Percentiles rank a stretch among this genome's conserved stretches.
phyloP scores from a whole-genome alignment of 1,140 invertebrate species.

The Anastrepha obliqua region DNA sequence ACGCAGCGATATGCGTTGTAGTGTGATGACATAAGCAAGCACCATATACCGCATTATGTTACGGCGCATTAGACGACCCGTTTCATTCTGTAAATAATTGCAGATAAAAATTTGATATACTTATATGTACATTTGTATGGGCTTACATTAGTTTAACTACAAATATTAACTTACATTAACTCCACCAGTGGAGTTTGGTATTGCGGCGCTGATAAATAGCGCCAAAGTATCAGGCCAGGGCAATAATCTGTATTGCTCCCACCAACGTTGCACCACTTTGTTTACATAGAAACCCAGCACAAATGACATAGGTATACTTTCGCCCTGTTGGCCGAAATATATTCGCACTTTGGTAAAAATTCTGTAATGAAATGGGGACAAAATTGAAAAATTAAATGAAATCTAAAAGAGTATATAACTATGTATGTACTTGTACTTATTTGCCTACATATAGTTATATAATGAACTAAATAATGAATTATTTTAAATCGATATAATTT shows the following conservation, averaged over 20 bases:
- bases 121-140: background rate
- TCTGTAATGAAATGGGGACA: slow-evolving; percentile 74
- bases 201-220: slow-evolving; percentile 91
- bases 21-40: slow-evolving; percentile 89
- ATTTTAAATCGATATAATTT: too few relatives aligned
- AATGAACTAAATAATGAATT: too few relatives aligned
- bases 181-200: slow-evolving; percentile 79
- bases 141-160: too few relatives aligned
- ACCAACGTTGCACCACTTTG: slow-evolving; percentile 92
- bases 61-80: slow-evolving; percentile 88
- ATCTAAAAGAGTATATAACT: too few relatives aligned
- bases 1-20: slow-evolving; percentile 89
- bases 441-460: too few relatives aligned
- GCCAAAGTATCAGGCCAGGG: slow-evolving; percentile 94
- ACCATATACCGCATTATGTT: slow-evolving; percentile 94
- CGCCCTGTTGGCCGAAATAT: slow-evolving; percentile 87
- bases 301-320: slow-evolving; percentile 94
- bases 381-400: background rate
- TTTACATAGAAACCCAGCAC: slow-evolving; percentile 95
- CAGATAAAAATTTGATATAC: background rate
- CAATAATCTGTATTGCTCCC: slow-evolving; percentile 92
- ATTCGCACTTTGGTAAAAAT: slow-evolving; percentile 86
- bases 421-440: background rate
- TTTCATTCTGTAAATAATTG: slow-evolving; percentile 81
- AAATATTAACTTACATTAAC: slow-evolving; percentile 83